phyloP scores from a whole-genome alignment of 2,113 vertebrate genomes.

The Himantopus leucocephalus region DNA sequence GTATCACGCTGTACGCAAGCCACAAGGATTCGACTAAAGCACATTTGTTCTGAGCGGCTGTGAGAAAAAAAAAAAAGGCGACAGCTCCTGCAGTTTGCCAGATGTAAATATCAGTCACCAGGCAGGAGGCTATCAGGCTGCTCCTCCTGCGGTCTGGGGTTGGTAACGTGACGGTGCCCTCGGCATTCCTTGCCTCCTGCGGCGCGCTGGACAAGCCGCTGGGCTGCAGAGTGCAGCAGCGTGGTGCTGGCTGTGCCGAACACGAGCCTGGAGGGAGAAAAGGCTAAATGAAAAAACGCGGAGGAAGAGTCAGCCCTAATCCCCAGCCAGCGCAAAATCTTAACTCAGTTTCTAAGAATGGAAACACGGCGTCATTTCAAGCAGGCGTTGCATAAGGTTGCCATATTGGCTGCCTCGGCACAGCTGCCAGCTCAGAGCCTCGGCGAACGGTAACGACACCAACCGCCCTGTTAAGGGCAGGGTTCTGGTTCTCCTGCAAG shows the following conservation, averaged over 20 bases:
- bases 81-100: background rate
- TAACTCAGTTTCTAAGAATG: conserved; percentile 23
- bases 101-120: background rate
- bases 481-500: background rate
- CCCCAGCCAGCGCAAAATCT: background rate
- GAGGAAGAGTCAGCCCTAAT: background rate
- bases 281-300: background rate
- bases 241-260: background rate
- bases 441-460: background rate
- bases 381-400: background rate
- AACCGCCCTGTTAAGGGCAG: background rate
- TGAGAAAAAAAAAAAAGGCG: background rate
- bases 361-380: background rate
- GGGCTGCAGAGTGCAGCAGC: background rate
- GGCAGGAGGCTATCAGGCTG: background rate
- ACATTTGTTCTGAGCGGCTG: background rate
- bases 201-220: background rate
- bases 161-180: rapidly evolving
- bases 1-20: background rate
- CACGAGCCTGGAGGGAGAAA: background rate
- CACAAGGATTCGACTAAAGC: background rate
- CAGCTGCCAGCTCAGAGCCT: background rate
- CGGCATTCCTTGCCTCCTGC: background rate
- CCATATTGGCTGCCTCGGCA: background rate
- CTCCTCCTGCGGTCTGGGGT: background rate